Evolutionary conservation across 2,888 invertebrate genomes (phyloP), one percentile per base, ranked within the genome.

Genomic region (Lathronympha strigana): DNA sequence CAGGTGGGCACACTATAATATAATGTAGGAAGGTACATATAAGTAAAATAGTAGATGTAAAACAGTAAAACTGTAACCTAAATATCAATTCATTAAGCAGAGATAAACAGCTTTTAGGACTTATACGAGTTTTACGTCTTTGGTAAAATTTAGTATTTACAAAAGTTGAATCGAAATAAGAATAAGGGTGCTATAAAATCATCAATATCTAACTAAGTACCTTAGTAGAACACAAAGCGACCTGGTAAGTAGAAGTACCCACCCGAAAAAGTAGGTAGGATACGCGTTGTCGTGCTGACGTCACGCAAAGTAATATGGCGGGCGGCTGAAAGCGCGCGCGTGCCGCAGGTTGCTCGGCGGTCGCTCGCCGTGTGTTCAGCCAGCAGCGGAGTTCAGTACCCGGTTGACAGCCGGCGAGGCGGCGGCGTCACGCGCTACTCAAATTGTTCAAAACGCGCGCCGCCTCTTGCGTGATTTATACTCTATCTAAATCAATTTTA

Each of bases 351-450:
- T 76, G 78, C 74, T 77, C 77, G 77, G 38, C 57, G 55, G 49
- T 28, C 49, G 58, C 50, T 50, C 50, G 64, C 54, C 47, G 54
- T 53, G 60, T 54, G 54, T 66, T 61, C 66, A 60, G 64, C 47
- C 9, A 31, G 28, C 55, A 57, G 33, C 53, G 71, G 83, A 86
- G 88, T 89, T 91, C 88, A 92, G 92, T 92, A 90, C 88, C 90
- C 90, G 91, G 88, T 87, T 87, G 89, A 88, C 89, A 88, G 85
- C 90, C 90, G 90, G 88, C 78, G 87, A 86, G 88, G 88, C 87
- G 89, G 90, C 87, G 87, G 88, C 86, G 87, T 86, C 77, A 82
- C 76, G 77, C 74, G 78, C 76, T 79, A 74, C 66, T 72, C 71
- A 61, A 74, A 77, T 73, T 73, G 74, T 79, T 73, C 68, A 72